Conservation (phyloP, 2,888 invertebrate genomes). For the Keiferia lycopersicella region DNA sequence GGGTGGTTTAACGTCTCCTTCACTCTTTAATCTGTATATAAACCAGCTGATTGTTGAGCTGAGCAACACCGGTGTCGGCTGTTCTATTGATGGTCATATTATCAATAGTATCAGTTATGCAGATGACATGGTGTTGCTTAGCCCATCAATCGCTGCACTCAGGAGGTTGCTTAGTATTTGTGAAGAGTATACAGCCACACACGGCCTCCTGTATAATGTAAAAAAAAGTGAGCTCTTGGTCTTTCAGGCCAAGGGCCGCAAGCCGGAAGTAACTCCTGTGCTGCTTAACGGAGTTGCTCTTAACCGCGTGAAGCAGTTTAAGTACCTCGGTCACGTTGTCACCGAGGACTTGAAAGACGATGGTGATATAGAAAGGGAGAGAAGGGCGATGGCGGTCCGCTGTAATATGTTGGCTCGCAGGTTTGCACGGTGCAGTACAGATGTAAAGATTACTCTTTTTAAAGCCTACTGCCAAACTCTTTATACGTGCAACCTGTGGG, state of each 20-base stretch:
- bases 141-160: conserved; percentile 31
- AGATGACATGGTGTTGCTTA: conserved; percentile 37
- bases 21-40: conserved; percentile 24
- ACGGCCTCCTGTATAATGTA: conserved; percentile 28
- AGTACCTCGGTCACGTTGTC: too few species aligned
- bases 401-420: too few species aligned
- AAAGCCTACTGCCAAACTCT: too few species aligned
- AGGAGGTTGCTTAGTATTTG: conserved; percentile 29
- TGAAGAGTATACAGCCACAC: conserved; percentile 21
- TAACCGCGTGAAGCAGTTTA: too few species aligned
- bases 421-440: too few species aligned
- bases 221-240: conserved; percentile 6
- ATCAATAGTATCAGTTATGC: conserved; percentile 34
- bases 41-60: conserved; percentile 23
- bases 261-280: too few species aligned
- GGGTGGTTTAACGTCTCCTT: conserved; percentile 24
- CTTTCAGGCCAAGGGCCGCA: neutral
- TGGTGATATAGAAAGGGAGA: too few species aligned
- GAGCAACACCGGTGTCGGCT: conserved; percentile 28
- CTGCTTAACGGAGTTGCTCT: too few species aligned
- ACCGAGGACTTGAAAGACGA: too few species aligned
- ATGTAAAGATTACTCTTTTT: too few species aligned
- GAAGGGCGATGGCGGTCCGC: too few species aligned
- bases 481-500: too few species aligned
- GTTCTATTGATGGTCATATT: conserved; percentile 29